Conservation (phyloP, 2,797 vertebrate genomes). For the Sphenopsis melanotis region DNA sequence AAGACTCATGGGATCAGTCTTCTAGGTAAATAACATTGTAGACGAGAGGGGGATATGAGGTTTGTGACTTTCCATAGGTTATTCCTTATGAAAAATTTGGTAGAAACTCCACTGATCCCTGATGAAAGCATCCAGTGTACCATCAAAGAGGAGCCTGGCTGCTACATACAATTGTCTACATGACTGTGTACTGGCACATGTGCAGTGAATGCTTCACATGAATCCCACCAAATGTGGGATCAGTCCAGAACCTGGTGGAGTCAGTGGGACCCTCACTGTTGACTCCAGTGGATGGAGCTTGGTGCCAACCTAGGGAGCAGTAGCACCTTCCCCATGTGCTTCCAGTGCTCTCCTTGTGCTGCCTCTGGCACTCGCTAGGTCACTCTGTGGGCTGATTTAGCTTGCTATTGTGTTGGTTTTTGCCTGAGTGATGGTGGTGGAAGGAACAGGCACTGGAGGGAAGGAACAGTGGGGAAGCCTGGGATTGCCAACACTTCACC, state of each 20-base stretch:
- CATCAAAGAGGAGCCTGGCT: neutral
- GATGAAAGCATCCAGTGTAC: neutral
- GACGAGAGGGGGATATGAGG: neutral
- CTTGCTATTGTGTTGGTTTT: neutral
- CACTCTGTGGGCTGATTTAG: neutral
- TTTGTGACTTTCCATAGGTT: neutral
- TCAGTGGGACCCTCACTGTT: neutral
- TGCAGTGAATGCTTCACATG: neutral
- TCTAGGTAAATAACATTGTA: neutral
- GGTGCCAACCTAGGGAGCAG: rapidly evolving
- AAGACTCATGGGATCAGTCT: neutral
- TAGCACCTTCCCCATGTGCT: neutral
- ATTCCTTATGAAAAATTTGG: neutral
- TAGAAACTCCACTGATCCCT: neutral
- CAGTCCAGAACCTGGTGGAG: neutral
- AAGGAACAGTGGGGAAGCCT: neutral
- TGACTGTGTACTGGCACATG: rapidly evolving
- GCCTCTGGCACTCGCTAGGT: neutral
- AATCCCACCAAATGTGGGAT: neutral
- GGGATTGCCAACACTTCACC: neutral
- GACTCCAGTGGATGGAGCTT: neutral
- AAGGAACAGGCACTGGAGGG: neutral
- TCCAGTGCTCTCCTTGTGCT: neutral
- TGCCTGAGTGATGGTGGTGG: neutral
- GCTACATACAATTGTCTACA: rapidly evolving